A percentile compares a stretch with the other conserved stretches of the same genome.
Conservation (phyloP, 2,888 invertebrate species). For the Cylindroiulus punctatus region DNA sequence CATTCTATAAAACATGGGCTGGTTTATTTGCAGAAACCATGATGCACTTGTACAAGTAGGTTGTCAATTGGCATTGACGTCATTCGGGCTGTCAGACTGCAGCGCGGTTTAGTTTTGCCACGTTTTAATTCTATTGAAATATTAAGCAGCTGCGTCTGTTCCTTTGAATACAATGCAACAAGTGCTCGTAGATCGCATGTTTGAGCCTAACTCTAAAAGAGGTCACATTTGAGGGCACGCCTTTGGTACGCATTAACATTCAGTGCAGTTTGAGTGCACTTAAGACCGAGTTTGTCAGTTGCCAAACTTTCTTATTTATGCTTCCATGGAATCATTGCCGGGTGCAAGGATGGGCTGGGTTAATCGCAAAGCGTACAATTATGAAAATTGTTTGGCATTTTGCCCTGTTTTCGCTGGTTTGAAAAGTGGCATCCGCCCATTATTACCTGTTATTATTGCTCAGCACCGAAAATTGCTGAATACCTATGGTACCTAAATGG, state of each 20-base stretch:
- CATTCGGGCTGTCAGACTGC: neutral
- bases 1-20: neutral
- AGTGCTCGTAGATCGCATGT: neutral
- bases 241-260: conserved; percentile 28
- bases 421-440: neutral
- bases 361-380: neutral
- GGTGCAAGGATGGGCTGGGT: conserved; percentile 1
- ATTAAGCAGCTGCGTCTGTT: conserved; percentile 7
- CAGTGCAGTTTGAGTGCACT: conserved; percentile 4
- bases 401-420: neutral
- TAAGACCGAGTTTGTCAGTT: neutral
- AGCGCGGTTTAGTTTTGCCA: too few species aligned
- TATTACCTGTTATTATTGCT: neutral
- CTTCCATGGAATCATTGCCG: neutral
- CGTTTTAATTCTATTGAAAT: neutral
- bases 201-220: neutral
- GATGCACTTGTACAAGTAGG: neutral
- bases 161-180: neutral
- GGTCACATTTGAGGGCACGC: conserved; percentile 28
- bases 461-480: neutral
- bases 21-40: neutral
- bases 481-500: neutral
- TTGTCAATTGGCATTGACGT: neutral
- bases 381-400: neutral
- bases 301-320: neutral